Base-by-base conservation (phyloP, 2,797 vertebrate species). In the Eulemur albifrons region DNA sequence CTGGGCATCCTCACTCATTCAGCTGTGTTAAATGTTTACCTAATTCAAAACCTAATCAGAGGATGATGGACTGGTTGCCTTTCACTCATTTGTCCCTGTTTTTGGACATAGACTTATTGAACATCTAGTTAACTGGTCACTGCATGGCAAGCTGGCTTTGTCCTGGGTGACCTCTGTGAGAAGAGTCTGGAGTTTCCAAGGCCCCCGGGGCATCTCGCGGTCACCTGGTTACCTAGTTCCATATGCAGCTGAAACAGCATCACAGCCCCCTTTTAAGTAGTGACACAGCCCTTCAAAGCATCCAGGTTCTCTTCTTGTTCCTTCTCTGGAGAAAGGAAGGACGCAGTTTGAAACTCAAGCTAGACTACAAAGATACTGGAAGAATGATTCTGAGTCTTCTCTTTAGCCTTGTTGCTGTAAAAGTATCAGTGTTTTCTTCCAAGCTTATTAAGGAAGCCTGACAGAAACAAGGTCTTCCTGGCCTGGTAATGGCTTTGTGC, bases 181-280 rank as follows among this genome's bases (percentile, higher is more conserved):
- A 35, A 25, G 1, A 7, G 6, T 4, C 52, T 52, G 67, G 40
- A 5, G 32, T 18, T 14, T 52, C 88, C 45, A 12, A 9, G 35
- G 79, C 21, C 7, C 48, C 2, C 27, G 0, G 1, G 11, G 18
- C 32, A 59, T n/a, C 48, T 77, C 1, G 4, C 4, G 13, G 35
- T 50, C 45, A 15, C 38, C 50, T 10, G 45, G 38, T 11, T 1
- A 50, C 54, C 57, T 4, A 14, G 15, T 15, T 35, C 25, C 48
- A 18, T 13, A 0, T 0, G 30, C 17, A 18, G 35, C 35, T 43
- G 21, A 59, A 25, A 25, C 13, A 35, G 17, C 23, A 23, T 21
- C 50, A 12, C 2, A 43, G 61, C 0, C 17, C 21, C 23, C 15
- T 79, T 52, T 32, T 21, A 13, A 21, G 20, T 4, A n/a, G 3